A percentile compares a stretch with the other conserved stretches of the same genome.
These are phyloP conservation scores for Xanthorhoe designata DNA, from an alignment of 2,888 invertebrate genomes.

Conservation along the genomic window DNA sequence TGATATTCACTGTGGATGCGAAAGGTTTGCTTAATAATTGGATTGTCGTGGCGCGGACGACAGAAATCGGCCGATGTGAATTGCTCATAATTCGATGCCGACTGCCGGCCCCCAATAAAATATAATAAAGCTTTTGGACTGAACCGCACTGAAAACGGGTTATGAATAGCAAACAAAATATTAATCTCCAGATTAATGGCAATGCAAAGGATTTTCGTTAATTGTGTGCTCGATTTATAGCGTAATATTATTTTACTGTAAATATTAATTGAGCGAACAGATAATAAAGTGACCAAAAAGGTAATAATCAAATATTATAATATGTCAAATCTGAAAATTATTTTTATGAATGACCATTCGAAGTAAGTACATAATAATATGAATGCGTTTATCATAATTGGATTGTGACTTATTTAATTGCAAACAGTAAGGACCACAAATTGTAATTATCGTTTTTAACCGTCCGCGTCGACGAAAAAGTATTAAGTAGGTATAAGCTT, in stretches of 20 bases:
- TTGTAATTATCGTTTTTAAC: no score
- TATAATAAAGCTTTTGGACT: constrained; percentile 58
- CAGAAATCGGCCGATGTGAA: constrained; percentile 72
- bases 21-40: constrained; percentile 82
- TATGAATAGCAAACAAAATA: constrained; percentile 68
- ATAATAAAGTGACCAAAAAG: background rate
- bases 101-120: constrained; percentile 61
- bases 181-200: constrained; percentile 52
- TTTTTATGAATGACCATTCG: background rate
- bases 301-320: background rate
- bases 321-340: background rate
- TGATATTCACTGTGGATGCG: constrained; percentile 78
- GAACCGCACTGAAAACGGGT: constrained; percentile 58
- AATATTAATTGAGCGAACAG: background rate
- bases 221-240: constrained; percentile 27
- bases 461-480: no score
- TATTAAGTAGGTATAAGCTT: no score
- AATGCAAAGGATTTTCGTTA: constrained; percentile 29
- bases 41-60: constrained; percentile 73
- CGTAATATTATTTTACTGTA: constrained; percentile 1
- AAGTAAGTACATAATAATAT: no score
- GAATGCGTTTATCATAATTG: no score
- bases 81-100: constrained; percentile 72
- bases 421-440: no score
- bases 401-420: no score